Percentiles rank a stretch among this genome's conserved stretches.
Evolutionary conservation across 2,797 vertebrate species (phyloP).

Genomic region (Tympanoctomys barrerae): DNA sequence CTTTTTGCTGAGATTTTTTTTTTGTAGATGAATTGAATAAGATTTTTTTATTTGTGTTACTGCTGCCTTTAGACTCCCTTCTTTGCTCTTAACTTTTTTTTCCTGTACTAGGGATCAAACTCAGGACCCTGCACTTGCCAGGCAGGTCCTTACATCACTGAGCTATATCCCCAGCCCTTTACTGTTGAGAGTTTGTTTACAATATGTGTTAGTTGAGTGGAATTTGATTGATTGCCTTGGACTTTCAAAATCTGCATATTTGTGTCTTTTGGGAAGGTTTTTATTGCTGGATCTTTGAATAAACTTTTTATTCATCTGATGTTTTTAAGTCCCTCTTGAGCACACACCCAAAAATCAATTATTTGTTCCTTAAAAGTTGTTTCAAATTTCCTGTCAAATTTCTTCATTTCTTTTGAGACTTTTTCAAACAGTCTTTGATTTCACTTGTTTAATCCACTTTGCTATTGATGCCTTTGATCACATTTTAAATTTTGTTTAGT

Average conservation of each 20-base stretch:
- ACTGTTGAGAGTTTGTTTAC: background rate
- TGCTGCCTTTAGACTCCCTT: background rate
- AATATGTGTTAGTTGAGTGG: background rate
- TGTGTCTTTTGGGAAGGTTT: background rate
- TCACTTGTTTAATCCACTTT: background rate
- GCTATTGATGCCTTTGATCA: background rate
- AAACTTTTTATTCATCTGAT: background rate
- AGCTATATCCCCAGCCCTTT: no score
- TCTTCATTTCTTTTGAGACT: background rate
- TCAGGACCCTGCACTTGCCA: no score
- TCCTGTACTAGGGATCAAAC: no score
- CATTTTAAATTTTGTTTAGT: background rate
- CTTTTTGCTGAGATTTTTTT: background rate
- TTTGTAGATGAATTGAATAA: background rate
- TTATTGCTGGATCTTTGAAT: background rate
- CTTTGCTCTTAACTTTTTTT: background rate
- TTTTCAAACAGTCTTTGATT: background rate
- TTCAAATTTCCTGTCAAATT: background rate
- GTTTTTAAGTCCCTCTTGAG: background rate
- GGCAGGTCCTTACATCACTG: no score
- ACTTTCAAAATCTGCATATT: background rate
- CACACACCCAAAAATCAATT: background rate
- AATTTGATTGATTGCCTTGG: background rate
- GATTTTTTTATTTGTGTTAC: no score
- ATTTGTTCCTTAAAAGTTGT: background rate